phyloP scores from a whole-genome alignment of 2,797 vertebrate species.

The Alectoris magna region DNA sequence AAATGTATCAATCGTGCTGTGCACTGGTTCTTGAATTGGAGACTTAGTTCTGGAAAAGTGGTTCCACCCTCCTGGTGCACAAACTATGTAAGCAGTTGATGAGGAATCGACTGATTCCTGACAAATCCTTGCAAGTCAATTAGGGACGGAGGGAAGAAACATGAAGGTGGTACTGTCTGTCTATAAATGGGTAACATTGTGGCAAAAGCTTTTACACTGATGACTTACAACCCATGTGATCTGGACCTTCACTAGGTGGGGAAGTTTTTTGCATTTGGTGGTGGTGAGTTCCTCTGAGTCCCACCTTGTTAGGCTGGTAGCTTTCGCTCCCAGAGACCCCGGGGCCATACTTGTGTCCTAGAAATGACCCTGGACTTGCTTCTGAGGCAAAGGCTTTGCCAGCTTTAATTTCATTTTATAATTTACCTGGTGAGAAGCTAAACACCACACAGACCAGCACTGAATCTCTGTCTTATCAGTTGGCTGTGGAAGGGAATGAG shows the following conservation, averaged over 20 bases:
- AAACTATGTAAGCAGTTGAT: not conserved
- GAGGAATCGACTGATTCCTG: not conserved
- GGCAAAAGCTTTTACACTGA: not conserved
- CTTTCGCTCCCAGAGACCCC: not conserved
- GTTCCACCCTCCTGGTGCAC: not conserved
- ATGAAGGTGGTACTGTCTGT: rapidly evolving
- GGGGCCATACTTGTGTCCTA: not conserved
- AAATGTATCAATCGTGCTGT: not conserved
- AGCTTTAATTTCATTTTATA: not conserved
- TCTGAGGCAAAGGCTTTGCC: not conserved
- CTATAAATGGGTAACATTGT: not conserved
- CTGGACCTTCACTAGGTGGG: not conserved
- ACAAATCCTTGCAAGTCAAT: not conserved
- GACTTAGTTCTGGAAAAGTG: not conserved
- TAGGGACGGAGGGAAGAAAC: not conserved
- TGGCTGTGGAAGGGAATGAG: not conserved
- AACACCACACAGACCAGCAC: not conserved
- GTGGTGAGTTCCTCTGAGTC: not conserved
- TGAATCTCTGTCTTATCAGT: not conserved
- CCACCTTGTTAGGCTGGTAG: too few species aligned
- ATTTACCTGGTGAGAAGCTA: not conserved
- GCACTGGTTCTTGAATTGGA: not conserved
- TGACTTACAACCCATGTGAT: rapidly evolving
- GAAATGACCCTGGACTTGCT: not conserved
- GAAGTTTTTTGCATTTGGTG: not conserved